Base-by-base conservation (phyloP, 2,113 vertebrate genomes). In the Puffinus mauretanicus region DNA sequence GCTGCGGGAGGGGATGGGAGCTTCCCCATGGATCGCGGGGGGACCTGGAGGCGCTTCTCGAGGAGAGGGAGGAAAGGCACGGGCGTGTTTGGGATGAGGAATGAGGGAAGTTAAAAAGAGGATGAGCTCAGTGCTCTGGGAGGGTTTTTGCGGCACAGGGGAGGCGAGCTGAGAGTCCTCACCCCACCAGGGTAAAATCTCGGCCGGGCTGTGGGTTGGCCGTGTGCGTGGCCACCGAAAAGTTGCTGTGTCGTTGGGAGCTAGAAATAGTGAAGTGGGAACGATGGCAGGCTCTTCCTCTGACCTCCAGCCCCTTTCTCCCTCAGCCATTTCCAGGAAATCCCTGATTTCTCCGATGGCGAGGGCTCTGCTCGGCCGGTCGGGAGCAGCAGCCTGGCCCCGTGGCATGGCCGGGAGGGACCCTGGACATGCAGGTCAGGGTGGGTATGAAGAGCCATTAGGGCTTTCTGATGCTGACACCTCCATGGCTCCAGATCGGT, bases 401-500 rank as follows among this genome's bases (percentile, higher is more conserved):
- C 5, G 7, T 9, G 36, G 29, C 14, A 9, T 5, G 17, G 15
- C 64, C 90, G 27, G 84, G 96, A 96, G 51, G 94, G 97, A 52
- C 15, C 11, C 36, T 1, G 7, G 36, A 17, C 24, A 3, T 3
- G 7, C 7, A 32, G n/a, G 13, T 13, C 54, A 36, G 49, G 19
- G 9, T 34, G 54, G 64, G 51, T 3, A 9, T 2, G 38, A 10
- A 27, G 40, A 69, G 34, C 34, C 25, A 2, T 38, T 1, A 4
- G 42, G 15, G 22, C 2, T 71, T 47, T 20, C 19, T 8, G 4
- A 2, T 20, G 51, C 10, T 34, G 57, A 36, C n/a, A 19, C 4
- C 5, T 70, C 51, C 19, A 2, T 0, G 4, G 26, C n/a, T 94
- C 57, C 47, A 7, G 12, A 4, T 26, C 0, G 0, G 2, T 4